Percentiles rank a stretch among this genome's conserved stretches.
Evolutionary conservation across 2,888 invertebrate species (phyloP).

Genomic region (Auanema freiburgensis): DNA sequence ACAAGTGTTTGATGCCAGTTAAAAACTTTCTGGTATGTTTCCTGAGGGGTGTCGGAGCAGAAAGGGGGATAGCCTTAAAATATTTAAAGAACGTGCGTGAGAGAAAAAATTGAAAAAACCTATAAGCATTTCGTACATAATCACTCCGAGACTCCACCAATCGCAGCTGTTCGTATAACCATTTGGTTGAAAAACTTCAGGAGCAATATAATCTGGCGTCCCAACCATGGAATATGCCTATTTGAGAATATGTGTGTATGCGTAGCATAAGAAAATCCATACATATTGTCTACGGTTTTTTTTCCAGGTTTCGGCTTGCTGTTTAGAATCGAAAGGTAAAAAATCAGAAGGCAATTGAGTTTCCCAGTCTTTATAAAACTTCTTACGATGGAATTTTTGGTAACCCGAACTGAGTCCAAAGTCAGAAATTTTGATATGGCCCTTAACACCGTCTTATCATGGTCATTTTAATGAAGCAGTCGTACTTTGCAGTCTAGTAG

Average conservation of each 20-base stretch:
- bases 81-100: neutral
- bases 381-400: conserved; percentile 97
- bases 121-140: conserved; percentile 99
- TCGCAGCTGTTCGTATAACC: conserved; percentile 97
- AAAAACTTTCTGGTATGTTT: conserved; percentile 96
- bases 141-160: conserved; percentile 99
- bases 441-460: no score
- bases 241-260: conserved; percentile 14
- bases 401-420: conserved; percentile 98
- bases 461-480: no score
- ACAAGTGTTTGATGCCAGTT: conserved; percentile 97
- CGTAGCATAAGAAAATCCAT: neutral
- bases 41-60: conserved; percentile 96
- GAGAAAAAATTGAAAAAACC: conserved; percentile 68
- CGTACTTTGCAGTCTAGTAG: conserved; percentile 86
- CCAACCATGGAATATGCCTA: conserved; percentile 76
- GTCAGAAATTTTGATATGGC: conserved; percentile 96
- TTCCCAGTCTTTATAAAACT: conserved; percentile 67
- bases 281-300: conserved; percentile 79
- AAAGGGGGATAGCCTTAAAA: conserved; percentile 89
- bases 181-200: conserved; percentile 91
- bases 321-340: conserved; percentile 90
- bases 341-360: conserved; percentile 63
- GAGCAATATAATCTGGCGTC: conserved; percentile 99
- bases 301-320: conserved; percentile 98